phyloP scores from a whole-genome alignment of 2,113 vertebrate species.

The Psittacus erithacus region DNA sequence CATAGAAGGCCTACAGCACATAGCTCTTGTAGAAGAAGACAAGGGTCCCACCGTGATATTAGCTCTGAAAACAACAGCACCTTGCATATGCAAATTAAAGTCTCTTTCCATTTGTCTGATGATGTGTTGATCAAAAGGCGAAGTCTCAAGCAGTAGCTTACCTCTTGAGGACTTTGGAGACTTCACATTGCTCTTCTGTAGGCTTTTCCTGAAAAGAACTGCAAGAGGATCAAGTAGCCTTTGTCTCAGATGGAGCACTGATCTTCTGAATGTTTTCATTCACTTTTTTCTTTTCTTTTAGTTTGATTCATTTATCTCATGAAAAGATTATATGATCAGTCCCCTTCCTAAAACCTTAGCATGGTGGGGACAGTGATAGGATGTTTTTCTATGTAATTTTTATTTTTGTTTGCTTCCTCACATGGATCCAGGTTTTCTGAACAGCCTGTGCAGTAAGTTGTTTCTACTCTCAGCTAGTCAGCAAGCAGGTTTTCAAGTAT shows the following conservation, averaged over 20 bases:
- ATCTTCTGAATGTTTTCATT: neutral
- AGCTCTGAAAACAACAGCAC: neutral
- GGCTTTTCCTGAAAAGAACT: neutral
- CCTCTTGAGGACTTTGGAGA: neutral
- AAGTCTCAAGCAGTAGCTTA: neutral
- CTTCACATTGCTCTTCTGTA: neutral
- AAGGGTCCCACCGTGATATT: accelerated
- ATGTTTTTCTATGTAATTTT: neutral
- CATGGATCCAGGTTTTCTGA: neutral
- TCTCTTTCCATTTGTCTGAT: neutral
- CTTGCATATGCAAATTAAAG: neutral
- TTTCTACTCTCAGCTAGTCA: neutral
- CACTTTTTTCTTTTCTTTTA: neutral
- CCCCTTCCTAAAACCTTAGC: neutral
- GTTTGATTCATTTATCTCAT: neutral
- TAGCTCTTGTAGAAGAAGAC: neutral
- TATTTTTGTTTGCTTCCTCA: neutral
- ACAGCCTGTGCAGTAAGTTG: neutral
- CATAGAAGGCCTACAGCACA: neutral
- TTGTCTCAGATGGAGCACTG: neutral
- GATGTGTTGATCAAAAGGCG: neutral
- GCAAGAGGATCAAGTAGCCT: accelerated
- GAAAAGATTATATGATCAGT: neutral
- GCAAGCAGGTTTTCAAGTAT: neutral
- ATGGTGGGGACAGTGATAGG: neutral